phyloP scores from a whole-genome alignment of 1,140 invertebrate genomes.

The Zaprionus kolodkinae region DNA sequence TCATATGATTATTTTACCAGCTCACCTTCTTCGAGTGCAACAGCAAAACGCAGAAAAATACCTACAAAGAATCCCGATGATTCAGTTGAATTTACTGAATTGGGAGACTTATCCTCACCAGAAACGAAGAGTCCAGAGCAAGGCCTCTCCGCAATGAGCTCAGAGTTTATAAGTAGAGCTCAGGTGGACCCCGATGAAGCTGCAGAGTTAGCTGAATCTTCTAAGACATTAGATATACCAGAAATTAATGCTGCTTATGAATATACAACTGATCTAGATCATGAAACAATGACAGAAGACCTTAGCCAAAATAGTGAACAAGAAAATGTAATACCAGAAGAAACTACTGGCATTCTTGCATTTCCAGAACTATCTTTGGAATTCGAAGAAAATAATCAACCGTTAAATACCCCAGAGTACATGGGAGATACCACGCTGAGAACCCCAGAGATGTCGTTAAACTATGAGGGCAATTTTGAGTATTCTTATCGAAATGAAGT shows the following conservation, averaged over 20 bases:
- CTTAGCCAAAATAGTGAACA: neutral
- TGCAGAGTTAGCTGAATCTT: neutral
- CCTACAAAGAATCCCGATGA: neutral
- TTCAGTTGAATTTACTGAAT: neutral
- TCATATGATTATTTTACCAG: neutral
- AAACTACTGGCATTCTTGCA: neutral
- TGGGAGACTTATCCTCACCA: neutral
- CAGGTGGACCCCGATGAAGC: neutral
- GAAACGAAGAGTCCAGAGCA: neutral
- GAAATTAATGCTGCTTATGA: neutral
- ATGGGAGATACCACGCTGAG: neutral
- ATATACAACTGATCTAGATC: neutral
- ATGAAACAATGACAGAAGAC: neutral
- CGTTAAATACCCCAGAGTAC: neutral
- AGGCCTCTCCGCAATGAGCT: neutral
- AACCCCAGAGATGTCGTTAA: neutral
- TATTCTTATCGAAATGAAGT: neutral
- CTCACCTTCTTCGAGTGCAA: neutral
- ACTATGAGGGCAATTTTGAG: neutral
- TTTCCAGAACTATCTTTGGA: neutral
- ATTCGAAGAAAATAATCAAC: neutral
- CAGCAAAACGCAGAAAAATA: neutral
- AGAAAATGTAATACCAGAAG: neutral
- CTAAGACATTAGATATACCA: neutral
- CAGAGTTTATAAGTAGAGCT: neutral